These are phyloP conservation scores for Scatophagus argus DNA, from an alignment of 2,113 vertebrate species.

Conservation along the genomic window DNA sequence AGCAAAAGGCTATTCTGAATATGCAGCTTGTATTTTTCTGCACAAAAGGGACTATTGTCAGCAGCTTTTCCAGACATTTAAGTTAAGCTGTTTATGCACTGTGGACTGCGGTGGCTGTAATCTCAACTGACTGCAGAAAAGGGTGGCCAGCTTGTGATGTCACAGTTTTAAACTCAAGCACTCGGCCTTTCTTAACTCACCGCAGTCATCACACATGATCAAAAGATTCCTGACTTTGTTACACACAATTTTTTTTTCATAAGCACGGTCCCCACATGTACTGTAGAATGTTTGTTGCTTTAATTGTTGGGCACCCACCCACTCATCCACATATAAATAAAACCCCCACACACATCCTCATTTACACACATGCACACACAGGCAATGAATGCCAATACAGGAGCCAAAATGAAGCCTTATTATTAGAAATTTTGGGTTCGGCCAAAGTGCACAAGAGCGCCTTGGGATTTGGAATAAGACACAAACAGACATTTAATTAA, in stretches of 20 bases:
- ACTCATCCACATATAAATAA: conserved; percentile 11
- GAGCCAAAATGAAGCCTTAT: conserved; percentile 44
- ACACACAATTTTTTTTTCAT: conserved; percentile 7
- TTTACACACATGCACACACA: conserved; percentile 24
- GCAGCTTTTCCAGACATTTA: conserved; percentile 60
- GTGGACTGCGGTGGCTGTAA: conserved; percentile 47
- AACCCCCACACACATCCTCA: conserved; percentile 16
- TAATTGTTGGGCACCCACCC: conserved; percentile 37
- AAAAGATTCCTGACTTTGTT: not conserved
- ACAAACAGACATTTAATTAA: conserved; percentile 79
- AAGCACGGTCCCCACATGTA: conserved; percentile 6
- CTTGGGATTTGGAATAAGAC: conserved; percentile 73
- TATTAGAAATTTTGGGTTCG: conserved; percentile 68
- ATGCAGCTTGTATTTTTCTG: conserved; percentile 53
- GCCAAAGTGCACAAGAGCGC: conserved; percentile 73
- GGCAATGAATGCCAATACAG: conserved; percentile 39
- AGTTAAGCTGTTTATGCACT: conserved; percentile 62
- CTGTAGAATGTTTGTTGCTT: conserved; percentile 54
- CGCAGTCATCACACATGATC: not conserved
- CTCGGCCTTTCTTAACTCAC: not conserved
- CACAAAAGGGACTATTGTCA: conserved; percentile 63
- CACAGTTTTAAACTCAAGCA: conserved; percentile 22
- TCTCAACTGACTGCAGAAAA: conserved; percentile 47
- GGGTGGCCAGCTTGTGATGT: conserved; percentile 44
- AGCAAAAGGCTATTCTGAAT: conserved; percentile 48